Evolutionary conservation across 2,113 vertebrate species (phyloP).

Genomic region (Cathartes aura): DNA sequence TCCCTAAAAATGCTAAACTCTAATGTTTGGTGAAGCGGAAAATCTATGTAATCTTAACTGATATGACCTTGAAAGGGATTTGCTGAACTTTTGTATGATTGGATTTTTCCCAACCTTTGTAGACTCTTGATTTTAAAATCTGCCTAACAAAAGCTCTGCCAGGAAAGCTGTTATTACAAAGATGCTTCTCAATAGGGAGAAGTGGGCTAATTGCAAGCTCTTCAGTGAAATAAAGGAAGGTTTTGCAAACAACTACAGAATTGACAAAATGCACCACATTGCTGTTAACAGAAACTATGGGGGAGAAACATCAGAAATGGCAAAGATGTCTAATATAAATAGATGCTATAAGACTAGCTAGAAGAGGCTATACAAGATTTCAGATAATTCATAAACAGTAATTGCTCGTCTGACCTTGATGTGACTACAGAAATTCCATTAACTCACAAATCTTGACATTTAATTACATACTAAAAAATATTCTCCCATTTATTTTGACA

Average conservation of each 20-base stretch:
- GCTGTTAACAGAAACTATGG: slow-evolving; percentile 65
- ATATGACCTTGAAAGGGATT: slow-evolving; percentile 81
- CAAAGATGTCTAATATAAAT: slow-evolving; percentile 75
- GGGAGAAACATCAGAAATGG: slow-evolving; percentile 71
- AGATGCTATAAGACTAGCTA: slow-evolving; percentile 61
- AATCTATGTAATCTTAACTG: slow-evolving; percentile 64
- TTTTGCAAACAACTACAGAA: slow-evolving; percentile 77
- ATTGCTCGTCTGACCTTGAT: slow-evolving; percentile 77
- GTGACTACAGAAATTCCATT: slow-evolving; percentile 80
- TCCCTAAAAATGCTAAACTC: slow-evolving; percentile 24
- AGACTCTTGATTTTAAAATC: slow-evolving; percentile 80
- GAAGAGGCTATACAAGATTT: slow-evolving; percentile 74
- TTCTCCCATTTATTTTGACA: slow-evolving; percentile 74
- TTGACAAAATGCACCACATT: slow-evolving; percentile 73
- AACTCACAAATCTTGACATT: slow-evolving; percentile 78
- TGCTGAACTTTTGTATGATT: slow-evolving; percentile 76
- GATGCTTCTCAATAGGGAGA: slow-evolving; percentile 77
- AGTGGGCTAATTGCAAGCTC: slow-evolving; percentile 82
- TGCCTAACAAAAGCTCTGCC: slow-evolving; percentile 79
- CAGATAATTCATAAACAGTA: slow-evolving; percentile 77
- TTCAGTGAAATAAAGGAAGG: slow-evolving; percentile 78
- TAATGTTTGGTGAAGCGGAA: slow-evolving; percentile 50
- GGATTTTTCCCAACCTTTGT: slow-evolving; percentile 72
- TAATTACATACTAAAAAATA: slow-evolving; percentile 79
- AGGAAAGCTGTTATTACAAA: slow-evolving; percentile 82